A percentile compares a stretch with the other conserved stretches of the same genome.
Conservation (phyloP, 2,888 invertebrate species). For the Dryobotodes eremita region DNA sequence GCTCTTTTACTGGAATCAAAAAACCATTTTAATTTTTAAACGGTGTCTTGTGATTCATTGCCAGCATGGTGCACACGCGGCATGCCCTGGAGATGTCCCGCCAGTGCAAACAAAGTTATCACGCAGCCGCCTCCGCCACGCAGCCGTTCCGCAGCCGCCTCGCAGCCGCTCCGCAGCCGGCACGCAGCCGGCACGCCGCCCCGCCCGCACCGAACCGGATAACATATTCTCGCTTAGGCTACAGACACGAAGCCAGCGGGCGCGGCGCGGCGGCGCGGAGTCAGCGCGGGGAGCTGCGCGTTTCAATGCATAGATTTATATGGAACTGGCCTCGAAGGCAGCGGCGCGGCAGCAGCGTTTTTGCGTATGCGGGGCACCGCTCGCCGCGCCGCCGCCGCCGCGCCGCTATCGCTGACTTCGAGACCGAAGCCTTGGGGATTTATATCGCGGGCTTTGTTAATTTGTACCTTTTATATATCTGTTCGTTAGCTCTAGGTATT, state of each 20-base stretch:
- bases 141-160: neutral
- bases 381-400: too few relatives aligned
- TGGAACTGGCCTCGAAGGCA: too few relatives aligned
- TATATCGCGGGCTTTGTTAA: constrained; percentile 51
- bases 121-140: constrained; percentile 2
- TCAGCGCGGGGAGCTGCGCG: too few relatives aligned
- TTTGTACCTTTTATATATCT: constrained; percentile 35
- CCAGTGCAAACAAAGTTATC: constrained; percentile 18
- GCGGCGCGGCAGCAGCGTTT: too few relatives aligned
- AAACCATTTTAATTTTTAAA: constrained; percentile 19
- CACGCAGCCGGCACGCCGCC: neutral
- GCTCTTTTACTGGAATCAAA: neutral
- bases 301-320: too few relatives aligned
- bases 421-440: too few relatives aligned
- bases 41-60: neutral
- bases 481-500: constrained; percentile 17
- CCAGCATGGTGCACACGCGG: constrained; percentile 2
- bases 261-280: too few relatives aligned
- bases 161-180: neutral
- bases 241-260: too few relatives aligned
- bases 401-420: too few relatives aligned
- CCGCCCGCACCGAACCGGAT: constrained; percentile 2
- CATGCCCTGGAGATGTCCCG: constrained; percentile 20
- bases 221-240: constrained; percentile 30
- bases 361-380: too few relatives aligned